These are phyloP conservation scores for Sigmodon hispidus DNA, from an alignment of 2,113 vertebrate species.

Conservation along the genomic window DNA sequence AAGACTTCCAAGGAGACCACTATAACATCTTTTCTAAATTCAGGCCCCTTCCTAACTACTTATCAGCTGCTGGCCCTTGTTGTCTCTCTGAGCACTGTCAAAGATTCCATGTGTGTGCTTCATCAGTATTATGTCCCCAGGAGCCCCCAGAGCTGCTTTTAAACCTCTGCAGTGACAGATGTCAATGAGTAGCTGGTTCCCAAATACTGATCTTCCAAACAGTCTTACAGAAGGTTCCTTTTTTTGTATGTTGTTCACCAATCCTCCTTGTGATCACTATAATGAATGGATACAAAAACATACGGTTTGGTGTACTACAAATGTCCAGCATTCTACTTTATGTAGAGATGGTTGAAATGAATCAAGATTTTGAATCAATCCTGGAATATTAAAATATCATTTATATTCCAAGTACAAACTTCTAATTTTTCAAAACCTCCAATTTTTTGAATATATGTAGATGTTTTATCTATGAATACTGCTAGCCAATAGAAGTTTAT, in stretches of 20 bases:
- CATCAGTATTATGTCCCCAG: accelerated
- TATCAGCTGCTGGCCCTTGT: accelerated
- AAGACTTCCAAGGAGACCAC: accelerated
- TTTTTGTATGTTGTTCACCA: neutral
- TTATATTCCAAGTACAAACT: neutral
- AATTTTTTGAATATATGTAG: neutral
- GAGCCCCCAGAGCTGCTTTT: accelerated
- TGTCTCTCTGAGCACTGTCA: neutral
- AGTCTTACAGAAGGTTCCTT: neutral
- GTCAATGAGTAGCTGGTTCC: accelerated
- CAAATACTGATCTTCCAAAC: neutral
- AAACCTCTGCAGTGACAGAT: neutral
- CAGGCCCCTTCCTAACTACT: accelerated
- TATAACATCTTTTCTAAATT: accelerated
- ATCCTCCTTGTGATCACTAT: neutral
- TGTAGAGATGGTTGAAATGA: neutral
- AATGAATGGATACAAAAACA: neutral
- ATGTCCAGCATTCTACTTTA: neutral
- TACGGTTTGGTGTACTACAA: neutral
- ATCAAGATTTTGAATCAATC: neutral
- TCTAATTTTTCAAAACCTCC: neutral
- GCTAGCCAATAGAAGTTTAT: neutral
- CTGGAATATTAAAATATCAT: neutral
- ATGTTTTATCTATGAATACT: neutral
- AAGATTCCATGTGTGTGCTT: accelerated